Evolutionary conservation across 2,797 vertebrate species (phyloP), one percentile per base, ranked within the genome.

Genomic region (Vireo griseus): DNA sequence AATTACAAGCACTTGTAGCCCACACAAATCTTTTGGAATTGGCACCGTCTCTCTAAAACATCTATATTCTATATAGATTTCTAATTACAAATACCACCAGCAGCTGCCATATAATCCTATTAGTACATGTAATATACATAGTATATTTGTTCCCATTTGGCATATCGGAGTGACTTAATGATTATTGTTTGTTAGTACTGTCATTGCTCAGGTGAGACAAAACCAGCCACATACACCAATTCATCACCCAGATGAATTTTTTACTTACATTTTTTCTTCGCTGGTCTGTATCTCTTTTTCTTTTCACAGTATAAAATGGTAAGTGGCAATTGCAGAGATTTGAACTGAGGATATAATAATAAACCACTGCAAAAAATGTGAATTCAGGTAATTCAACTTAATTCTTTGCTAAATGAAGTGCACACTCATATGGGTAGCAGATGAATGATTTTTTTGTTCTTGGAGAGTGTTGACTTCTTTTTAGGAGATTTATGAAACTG

Each of bases 21-120:
- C 98, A 98, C 98, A 98, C 93, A 98, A 97, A 98, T 98, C 97
- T 97, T 97, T 98, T 98, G 98, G 97, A 97, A 97, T 98, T 98
- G 98, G 98, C 98, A 99, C 98, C 98, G 61, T 98, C 97, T 97
- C 93, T 98, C 98, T 98, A 98, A 98, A 98, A 98, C 97, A 97
- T 98, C 97, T 98, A 98, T 98, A 98, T 97, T 97, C 97, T 98
- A 98, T 97, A 98, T 98, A 98, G 97, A 98, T 97, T 97, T 97
- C 97, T 98, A 98, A 98, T 98, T 97, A 98, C 98, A 97, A 97
- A 97, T 96, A 97, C 95, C 97, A 98, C 97, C 97, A 97, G 96
- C 97, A 98, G 97, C 98, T 98, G 98, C 98, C 98, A 98, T 98
- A 97, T 97, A 98, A 97, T 98, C 97, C 97, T 98, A 98, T 97